Evolutionary conservation across 2,113 vertebrate species (phyloP).

Genomic region (Felis chaus): DNA sequence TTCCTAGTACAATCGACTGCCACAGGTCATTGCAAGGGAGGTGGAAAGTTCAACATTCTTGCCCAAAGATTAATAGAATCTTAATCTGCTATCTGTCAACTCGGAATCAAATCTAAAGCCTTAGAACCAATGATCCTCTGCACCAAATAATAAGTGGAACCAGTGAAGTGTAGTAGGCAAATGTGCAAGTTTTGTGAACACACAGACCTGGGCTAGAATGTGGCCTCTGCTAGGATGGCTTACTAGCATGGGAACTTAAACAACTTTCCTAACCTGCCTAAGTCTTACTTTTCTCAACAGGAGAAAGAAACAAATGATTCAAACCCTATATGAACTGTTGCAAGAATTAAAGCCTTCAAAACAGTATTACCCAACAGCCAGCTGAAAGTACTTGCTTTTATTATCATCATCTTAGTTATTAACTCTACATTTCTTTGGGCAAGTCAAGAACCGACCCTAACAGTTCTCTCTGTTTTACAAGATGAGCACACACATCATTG

Average conservation of each 20-base stretch:
- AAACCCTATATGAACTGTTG: neutral
- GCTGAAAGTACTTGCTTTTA: neutral
- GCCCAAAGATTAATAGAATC: neutral
- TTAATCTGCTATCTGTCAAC: neutral
- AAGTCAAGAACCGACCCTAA: neutral
- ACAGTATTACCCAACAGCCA: neutral
- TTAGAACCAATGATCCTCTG: neutral
- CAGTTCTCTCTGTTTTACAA: neutral
- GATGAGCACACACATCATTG: neutral
- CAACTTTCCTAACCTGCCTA: neutral
- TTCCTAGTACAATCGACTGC: neutral
- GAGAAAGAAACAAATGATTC: neutral
- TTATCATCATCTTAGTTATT: neutral
- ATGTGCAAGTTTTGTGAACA: neutral
- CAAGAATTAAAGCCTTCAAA: neutral
- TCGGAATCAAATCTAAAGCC: neutral
- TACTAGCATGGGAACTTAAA: neutral
- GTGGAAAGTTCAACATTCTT: neutral
- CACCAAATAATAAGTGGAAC: neutral
- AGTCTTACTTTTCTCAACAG: neutral
- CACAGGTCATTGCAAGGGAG: neutral
- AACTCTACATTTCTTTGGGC: neutral
- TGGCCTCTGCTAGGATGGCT: neutral
- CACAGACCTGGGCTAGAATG: neutral
- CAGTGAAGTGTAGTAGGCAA: neutral